Evolutionary conservation across 2,888 invertebrate genomes (phyloP), one percentile per base, ranked within the genome.

Genomic region (Atrina japonica): DNA sequence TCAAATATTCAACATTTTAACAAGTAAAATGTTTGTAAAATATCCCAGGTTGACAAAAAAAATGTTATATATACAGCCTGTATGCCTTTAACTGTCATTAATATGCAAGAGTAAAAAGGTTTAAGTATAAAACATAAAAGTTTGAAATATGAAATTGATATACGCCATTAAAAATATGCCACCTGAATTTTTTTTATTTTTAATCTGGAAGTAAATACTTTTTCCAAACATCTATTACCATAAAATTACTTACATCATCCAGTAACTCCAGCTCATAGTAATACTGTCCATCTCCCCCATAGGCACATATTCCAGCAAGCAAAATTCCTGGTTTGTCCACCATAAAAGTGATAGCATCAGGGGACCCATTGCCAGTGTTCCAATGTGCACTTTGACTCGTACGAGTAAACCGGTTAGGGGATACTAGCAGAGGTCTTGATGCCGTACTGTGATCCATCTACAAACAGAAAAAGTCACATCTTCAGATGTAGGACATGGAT

Each of bases 301-400:
- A 99, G 35, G 98, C 94, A 83, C 95, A 95, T 3, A 95, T 95
- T 0, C 98, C 99, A 30, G 95, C 95, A 47, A 99, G 93, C 27
- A 95, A 94, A 55, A 98, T 94, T 1, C 98, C 98, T 0, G 95
- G 93, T 23, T 95, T 93, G 91, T 99, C 98, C 11, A 98, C 97
- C 41, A 95, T 94, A 88, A 98, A 97, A 85, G 96, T 96, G 84
- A 99, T 95, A 0, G 98, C 98, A 91, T 99, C 99, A 0, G 98
- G 97, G 11, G 97, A 97, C 35, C 98, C 98, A 89, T 97, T 97
- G 3, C 98, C 97, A 0, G 98, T 97, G 90, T 98, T 98, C 99
- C 99, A 99, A 0, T 96, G 95, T 52, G 97, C 94, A 58, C 95
- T 95, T 80, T 95, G 94, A 89, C 97, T 97, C 52, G 96, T 95